Conservation (phyloP, 2,113 vertebrate species). For the Ornithorhynchus anatinus region DNA sequence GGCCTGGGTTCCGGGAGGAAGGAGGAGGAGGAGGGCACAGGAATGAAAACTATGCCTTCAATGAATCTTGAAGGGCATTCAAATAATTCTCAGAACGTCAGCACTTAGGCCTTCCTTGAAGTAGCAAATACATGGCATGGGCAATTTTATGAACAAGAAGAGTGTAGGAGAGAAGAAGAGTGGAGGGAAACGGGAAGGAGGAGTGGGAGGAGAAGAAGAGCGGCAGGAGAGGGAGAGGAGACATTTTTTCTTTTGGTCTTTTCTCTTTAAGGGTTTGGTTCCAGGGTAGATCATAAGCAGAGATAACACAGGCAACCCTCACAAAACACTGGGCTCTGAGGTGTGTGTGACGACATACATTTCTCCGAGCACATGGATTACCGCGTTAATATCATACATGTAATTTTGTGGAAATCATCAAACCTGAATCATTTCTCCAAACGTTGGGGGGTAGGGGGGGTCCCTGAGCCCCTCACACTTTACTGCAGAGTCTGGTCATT, state of each 20-base stretch:
- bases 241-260: not conserved
- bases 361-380: no score
- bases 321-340: no score
- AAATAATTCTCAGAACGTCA: no score
- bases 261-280: not conserved
- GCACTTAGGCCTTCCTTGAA: no score
- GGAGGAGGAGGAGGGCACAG: constrained; percentile 19
- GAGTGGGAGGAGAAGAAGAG: not conserved
- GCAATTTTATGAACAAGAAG: no score
- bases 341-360: no score
- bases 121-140: not conserved
- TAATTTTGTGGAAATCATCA: no score
- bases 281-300: not conserved
- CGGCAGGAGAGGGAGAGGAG: not conserved
- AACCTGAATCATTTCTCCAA: no score
- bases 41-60: constrained; percentile 55
- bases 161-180: not conserved
- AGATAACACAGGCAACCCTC: not conserved
- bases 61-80: constrained; percentile 29
- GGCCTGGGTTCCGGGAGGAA: constrained; percentile 43
- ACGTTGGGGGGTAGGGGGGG: no score
- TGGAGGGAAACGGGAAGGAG: not conserved
- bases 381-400: no score
- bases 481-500: no score
- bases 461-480: no score